Evolutionary conservation across 2,797 vertebrate genomes (phyloP).

Genomic region (Orestias chungarensis): DNA sequence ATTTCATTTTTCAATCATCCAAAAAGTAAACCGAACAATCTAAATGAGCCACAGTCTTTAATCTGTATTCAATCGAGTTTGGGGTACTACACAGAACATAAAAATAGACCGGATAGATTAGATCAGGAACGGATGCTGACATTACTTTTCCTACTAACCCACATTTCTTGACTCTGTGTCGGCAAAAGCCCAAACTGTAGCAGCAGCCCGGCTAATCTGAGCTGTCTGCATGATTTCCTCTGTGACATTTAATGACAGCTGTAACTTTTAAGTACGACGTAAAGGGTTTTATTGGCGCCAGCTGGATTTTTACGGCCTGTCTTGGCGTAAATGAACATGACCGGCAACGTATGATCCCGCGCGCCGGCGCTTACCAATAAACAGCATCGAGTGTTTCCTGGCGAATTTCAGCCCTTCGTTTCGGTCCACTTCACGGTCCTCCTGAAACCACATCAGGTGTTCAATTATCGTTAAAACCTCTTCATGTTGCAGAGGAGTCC

Average conservation of each 20-base stretch:
- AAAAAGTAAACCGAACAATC: background rate
- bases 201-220: conserved; percentile 41
- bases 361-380: conserved; percentile 87
- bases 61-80: too few relatives aligned
- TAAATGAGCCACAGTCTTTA: too few relatives aligned
- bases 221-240: conserved; percentile 13
- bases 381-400: conserved; percentile 98
- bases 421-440: conserved; percentile 94
- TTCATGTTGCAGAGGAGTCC: background rate
- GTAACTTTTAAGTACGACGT: conserved; percentile 29
- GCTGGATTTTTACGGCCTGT: conserved; percentile 39
- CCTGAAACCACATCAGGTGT: conserved; percentile 74
- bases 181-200: conserved; percentile 22
- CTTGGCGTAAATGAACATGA: conserved; percentile 34
- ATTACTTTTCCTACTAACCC: too few relatives aligned
- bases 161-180: background rate
- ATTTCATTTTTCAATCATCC: background rate
- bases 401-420: conserved; percentile 97
- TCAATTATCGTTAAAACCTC: background rate
- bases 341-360: conserved; percentile 16
- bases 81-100: too few relatives aligned
- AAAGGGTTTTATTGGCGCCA: conserved; percentile 22
- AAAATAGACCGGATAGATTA: too few relatives aligned
- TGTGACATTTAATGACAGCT: conserved; percentile 34
- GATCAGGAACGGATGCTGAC: conserved; percentile 66